Evolutionary conservation across 2,888 invertebrate species (phyloP).

Genomic region (Cinara cedri): DNA sequence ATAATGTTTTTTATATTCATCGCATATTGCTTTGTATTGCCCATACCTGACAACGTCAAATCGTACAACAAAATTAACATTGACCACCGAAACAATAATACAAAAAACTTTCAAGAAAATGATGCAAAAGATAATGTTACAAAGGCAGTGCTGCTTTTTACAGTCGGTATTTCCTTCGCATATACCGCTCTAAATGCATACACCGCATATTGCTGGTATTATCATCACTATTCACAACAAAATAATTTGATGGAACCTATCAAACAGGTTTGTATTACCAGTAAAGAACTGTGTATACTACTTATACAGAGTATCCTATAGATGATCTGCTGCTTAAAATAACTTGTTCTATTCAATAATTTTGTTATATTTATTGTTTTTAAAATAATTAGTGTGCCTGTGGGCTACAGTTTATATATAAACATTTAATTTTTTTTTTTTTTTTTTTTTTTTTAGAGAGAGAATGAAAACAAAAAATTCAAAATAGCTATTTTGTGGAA

Average conservation of each 20-base stretch:
- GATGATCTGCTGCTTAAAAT: too few species aligned
- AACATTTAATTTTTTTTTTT: too few species aligned
- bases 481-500: too few species aligned
- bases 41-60: not conserved
- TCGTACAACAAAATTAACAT: not conserved
- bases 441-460: too few species aligned
- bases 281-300: too few species aligned
- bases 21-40: slow-evolving; percentile 77
- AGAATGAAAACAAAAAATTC: too few species aligned
- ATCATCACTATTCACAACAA: not conserved
- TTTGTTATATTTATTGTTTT: too few species aligned
- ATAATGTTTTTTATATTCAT: slow-evolving; percentile 86
- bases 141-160: slow-evolving; percentile 1
- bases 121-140: not conserved
- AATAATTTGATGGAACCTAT: not conserved
- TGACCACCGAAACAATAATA: not conserved
- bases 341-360: too few species aligned
- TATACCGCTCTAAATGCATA: slow-evolving; percentile 6
- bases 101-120: not conserved
- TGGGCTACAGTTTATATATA: too few species aligned
- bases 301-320: too few species aligned
- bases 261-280: slow-evolving; percentile 22
- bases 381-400: too few species aligned
- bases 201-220: slow-evolving; percentile 6
- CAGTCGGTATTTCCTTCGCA: not conserved